phyloP scores from a whole-genome alignment of 2,797 vertebrate species.

The Eleutherodactylus coqui region DNA sequence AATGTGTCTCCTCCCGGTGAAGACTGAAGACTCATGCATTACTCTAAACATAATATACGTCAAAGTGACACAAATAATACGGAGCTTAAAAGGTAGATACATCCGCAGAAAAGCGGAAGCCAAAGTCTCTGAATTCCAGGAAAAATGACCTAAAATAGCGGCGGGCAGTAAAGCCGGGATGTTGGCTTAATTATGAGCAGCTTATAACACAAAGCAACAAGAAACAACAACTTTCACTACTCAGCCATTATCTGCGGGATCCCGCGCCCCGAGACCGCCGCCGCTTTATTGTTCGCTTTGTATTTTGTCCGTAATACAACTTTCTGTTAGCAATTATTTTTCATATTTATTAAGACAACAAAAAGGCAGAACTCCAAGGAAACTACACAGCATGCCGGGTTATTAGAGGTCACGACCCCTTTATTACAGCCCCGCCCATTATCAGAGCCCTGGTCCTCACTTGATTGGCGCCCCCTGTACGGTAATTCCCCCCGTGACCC shows the following conservation, averaged over 20 bases:
- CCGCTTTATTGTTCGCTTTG: too few species aligned
- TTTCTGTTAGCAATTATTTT: neutral
- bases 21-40: neutral
- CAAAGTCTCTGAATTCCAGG: slow-evolving; percentile 9
- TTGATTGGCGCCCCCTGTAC: too few species aligned
- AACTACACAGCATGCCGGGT: too few species aligned
- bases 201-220: neutral
- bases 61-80: slow-evolving; percentile 2
- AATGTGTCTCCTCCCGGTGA: too few species aligned
- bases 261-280: neutral
- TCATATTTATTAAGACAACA: neutral
- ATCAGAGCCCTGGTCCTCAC: too few species aligned
- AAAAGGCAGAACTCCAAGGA: too few species aligned
- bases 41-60: neutral
- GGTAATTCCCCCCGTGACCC: too few species aligned
- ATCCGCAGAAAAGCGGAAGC: slow-evolving; percentile 10
- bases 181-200: slow-evolving; percentile 6
- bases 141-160: slow-evolving; percentile 18
- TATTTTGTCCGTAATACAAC: neutral
- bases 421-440: too few species aligned
- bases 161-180: slow-evolving; percentile 8
- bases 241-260: neutral
- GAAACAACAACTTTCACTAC: neutral
- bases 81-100: slow-evolving; percentile 1
- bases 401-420: too few species aligned